Conservation (phyloP, 2,797 vertebrate genomes). For the Perodicticus potto region DNA sequence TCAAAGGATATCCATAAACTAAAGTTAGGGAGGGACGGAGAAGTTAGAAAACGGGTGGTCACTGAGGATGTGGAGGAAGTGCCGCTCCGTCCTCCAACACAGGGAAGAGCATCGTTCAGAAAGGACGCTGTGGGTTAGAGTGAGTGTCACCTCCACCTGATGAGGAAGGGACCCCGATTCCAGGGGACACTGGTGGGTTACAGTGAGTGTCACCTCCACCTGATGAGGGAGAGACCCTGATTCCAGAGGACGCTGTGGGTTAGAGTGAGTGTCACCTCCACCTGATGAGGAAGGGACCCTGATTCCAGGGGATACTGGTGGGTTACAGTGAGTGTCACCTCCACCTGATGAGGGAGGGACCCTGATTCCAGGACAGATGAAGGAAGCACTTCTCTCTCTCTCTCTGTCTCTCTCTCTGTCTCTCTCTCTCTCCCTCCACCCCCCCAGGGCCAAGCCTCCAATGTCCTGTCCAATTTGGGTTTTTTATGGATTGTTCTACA, state of each 20-base stretch:
- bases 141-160: too few relatives aligned
- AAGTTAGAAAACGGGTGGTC: not conserved
- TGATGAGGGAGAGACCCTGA: too few relatives aligned
- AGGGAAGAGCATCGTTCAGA: not conserved
- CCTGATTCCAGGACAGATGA: not conserved
- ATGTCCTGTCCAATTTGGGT: not conserved
- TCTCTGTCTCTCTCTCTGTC: not conserved
- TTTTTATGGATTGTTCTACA: not conserved
- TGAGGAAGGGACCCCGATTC: too few relatives aligned
- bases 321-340: too few relatives aligned
- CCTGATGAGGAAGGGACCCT: too few relatives aligned
- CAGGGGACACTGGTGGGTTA: too few relatives aligned
- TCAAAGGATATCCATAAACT: not conserved
- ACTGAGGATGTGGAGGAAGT: not conserved
- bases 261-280: too few relatives aligned
- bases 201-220: too few relatives aligned
- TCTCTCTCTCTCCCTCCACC: too few relatives aligned
- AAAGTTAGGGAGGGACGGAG: not conserved
- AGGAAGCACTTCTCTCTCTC: not conserved
- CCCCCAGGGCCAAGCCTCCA: not conserved
- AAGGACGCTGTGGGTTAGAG: too few relatives aligned
- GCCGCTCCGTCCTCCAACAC: rapidly evolving
- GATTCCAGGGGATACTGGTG: too few relatives aligned
- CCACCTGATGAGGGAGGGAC: not conserved
- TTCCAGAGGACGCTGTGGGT: too few relatives aligned